A percentile compares a stretch with the other conserved stretches of the same genome.
These are phyloP conservation scores for Vimba vimba DNA, from an alignment of 2,113 vertebrate species.

Conservation along the genomic window DNA sequence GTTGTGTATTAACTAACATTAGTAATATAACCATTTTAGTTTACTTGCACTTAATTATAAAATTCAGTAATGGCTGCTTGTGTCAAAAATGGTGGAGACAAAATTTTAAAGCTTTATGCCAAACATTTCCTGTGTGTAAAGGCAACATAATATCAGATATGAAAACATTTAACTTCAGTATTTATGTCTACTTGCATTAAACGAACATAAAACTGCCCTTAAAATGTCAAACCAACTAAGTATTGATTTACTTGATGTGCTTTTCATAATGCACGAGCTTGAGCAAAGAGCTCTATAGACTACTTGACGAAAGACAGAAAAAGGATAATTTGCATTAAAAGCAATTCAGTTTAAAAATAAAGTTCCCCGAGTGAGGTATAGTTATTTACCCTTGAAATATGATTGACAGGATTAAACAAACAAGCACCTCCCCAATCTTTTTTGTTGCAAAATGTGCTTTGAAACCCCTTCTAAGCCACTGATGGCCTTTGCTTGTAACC, in stretches of 20 bases:
- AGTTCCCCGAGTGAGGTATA: neutral
- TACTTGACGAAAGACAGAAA: neutral
- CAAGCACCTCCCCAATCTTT: neutral
- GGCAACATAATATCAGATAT: neutral
- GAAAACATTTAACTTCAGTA: neutral
- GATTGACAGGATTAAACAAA: neutral
- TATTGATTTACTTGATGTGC: neutral
- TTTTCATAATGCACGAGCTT: neutral
- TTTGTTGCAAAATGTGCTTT: neutral
- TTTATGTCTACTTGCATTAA: neutral
- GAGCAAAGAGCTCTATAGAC: neutral
- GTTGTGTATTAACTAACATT: neutral
- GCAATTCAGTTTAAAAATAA: neutral
- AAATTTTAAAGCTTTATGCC: neutral
- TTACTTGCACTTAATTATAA: no score
- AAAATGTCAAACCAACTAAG: neutral
- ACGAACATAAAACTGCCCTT: neutral
- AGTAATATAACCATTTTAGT: no score
- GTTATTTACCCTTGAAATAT: neutral
- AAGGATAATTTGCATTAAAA: neutral
- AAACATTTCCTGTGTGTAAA: neutral
- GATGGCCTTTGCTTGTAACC: slow-evolving; percentile 28
- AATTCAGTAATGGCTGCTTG: no score
- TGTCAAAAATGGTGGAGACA: no score
- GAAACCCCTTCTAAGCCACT: slow-evolving; percentile 20